Percentiles rank a stretch among this genome's conserved stretches.
Conservation (phyloP, 2,797 vertebrate genomes). For the Etheostoma perlongum region DNA sequence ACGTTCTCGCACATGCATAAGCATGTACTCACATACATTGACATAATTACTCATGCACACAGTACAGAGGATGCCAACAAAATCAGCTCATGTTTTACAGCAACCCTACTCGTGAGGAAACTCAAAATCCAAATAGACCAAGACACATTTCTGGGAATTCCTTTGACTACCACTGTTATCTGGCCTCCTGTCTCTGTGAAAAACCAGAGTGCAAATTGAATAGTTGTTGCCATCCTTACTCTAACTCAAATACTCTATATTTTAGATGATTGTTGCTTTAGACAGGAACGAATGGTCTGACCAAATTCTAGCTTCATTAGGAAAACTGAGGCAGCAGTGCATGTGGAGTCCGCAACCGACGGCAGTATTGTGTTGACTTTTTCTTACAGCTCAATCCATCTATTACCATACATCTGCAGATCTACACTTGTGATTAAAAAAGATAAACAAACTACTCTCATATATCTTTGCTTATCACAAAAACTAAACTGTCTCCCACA, state of each 20-base stretch:
- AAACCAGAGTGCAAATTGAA: background rate
- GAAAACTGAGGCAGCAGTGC: conserved; percentile 30
- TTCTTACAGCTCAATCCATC: conserved; percentile 58
- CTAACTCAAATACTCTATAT: conserved; percentile 9
- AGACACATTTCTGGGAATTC: conserved; percentile 21
- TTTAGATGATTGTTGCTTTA: conserved; percentile 17
- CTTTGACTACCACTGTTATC: conserved; percentile 10
- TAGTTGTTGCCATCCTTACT: background rate
- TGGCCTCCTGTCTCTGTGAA: background rate
- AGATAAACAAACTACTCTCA: conserved; percentile 68
- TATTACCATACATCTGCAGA: conserved; percentile 67
- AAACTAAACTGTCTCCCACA: conserved; percentile 62
- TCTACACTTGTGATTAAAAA: conserved; percentile 68
- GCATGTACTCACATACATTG: conserved; percentile 7
- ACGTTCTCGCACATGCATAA: conserved; percentile 26
- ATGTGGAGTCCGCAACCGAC: conserved; percentile 42
- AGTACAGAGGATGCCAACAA: conserved; percentile 9
- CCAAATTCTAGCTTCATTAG: conserved; percentile 45
- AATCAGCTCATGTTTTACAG: conserved; percentile 10
- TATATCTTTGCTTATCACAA: conserved; percentile 73
- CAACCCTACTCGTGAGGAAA: conserved; percentile 11
- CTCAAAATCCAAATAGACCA: conserved; percentile 8
- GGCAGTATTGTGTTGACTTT: conserved; percentile 49
- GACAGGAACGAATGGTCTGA: conserved; percentile 18
- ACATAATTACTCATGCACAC: conserved; percentile 27